These are phyloP conservation scores for Agrotis exclamationis DNA, from an alignment of 2,888 invertebrate species.

Conservation along the genomic window DNA sequence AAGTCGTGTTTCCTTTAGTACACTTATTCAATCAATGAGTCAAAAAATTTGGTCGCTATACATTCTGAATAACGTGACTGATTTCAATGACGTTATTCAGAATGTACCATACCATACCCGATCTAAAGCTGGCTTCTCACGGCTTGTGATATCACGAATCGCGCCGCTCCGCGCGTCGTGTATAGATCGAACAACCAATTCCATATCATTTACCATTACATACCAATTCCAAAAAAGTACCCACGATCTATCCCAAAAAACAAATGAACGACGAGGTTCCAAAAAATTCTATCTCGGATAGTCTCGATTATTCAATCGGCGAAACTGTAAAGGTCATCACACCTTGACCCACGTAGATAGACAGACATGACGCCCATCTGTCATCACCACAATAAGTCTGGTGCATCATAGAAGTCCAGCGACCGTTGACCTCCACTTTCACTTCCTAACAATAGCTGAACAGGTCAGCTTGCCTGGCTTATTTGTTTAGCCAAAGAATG, in stretches of 20 bases:
- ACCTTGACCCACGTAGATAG: constrained; percentile 46
- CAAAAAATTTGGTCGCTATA: too few relatives aligned
- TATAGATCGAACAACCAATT: too few relatives aligned
- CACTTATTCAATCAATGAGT: too few relatives aligned
- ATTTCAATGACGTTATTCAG: too few relatives aligned
- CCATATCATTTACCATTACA: too few relatives aligned
- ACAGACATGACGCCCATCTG: constrained; percentile 39
- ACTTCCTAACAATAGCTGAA: constrained; percentile 29
- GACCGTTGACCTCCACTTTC: constrained; percentile 57
- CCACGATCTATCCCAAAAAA: not conserved
- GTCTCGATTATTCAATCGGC: not conserved
- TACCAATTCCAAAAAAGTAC: not conserved
- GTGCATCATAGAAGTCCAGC: constrained; percentile 37
- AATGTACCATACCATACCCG: too few relatives aligned
- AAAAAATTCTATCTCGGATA: not conserved
- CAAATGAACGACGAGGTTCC: not conserved
- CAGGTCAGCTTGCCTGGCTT: constrained; percentile 39
- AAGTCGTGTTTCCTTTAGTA: too few relatives aligned
- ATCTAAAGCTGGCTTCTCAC: too few relatives aligned
- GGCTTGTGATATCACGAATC: too few relatives aligned
- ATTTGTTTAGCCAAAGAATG: constrained; percentile 34
- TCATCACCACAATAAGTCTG: constrained; percentile 54
- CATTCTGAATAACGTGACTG: too few relatives aligned
- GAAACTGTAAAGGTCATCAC: constrained; percentile 33
- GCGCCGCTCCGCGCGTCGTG: too few relatives aligned